Conservation (phyloP, 2,113 vertebrate genomes). For the Anguilla rostrata region DNA sequence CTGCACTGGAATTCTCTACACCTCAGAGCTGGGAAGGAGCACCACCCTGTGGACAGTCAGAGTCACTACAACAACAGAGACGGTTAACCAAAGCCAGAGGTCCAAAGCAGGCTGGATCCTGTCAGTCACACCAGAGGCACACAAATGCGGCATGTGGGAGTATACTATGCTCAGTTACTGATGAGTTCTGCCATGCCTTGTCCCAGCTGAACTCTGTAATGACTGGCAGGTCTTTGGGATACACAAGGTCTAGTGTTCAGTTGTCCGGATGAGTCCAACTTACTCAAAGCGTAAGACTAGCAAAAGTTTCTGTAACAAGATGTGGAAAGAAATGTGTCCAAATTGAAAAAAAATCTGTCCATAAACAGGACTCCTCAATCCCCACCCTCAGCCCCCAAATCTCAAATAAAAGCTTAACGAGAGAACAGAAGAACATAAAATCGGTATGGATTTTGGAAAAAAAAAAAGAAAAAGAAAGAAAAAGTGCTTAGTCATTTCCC, state of each 20-base stretch:
- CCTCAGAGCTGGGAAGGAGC: neutral
- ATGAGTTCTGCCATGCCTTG: neutral
- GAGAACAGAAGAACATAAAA: neutral
- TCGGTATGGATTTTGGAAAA: neutral
- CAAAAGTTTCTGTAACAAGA: neutral
- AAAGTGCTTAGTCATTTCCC: slow-evolving; percentile 15
- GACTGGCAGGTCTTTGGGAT: neutral
- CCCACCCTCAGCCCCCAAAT: neutral
- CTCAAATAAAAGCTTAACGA: neutral
- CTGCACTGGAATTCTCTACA: neutral
- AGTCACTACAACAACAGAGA: neutral
- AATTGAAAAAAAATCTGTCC: neutral
- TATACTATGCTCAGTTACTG: neutral
- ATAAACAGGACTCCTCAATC: neutral
- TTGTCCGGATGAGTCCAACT: neutral
- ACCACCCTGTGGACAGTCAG: neutral
- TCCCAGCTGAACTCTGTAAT: neutral
- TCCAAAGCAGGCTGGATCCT: neutral
- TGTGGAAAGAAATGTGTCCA: neutral
- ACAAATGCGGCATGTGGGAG: neutral
- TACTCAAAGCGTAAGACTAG: neutral
- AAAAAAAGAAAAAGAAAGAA: neutral
- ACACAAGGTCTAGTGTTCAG: neutral
- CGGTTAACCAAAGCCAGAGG: neutral
- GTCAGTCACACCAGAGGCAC: neutral